These are phyloP conservation scores for Caenorhabditis doughertyi DNA, from an alignment of 2,888 invertebrate species.

Conservation along the genomic window DNA sequence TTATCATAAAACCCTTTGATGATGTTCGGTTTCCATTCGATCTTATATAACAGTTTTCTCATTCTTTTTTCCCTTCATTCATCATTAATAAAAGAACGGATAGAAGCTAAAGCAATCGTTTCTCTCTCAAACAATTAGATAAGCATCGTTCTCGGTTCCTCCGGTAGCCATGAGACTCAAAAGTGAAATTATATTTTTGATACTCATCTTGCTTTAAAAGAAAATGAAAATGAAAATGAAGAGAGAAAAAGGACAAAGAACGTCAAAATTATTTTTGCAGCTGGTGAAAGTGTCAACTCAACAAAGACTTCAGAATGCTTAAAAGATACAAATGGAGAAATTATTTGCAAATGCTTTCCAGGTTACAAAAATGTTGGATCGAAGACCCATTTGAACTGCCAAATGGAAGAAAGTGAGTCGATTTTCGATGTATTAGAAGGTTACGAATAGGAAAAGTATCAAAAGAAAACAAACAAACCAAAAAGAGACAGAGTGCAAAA, in stretches of 20 bases:
- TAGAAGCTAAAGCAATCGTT: conserved; percentile 9
- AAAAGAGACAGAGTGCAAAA: not conserved
- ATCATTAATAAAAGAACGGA: conserved; percentile 39
- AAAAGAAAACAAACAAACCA: not conserved
- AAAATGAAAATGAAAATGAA: conserved; percentile 13
- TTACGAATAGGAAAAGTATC: not conserved
- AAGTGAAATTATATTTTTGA: conserved; percentile 29
- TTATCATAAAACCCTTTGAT: conserved; percentile 1
- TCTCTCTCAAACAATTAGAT: conserved; percentile 13
- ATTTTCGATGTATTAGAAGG: not conserved
- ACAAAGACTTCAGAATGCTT: conserved; percentile 13
- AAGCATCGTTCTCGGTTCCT: conserved; percentile 40
- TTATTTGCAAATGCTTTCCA: conserved; percentile 29
- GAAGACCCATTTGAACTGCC: conserved; percentile 23
- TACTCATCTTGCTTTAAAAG: conserved; percentile 9
- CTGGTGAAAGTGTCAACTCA: conserved; percentile 1
- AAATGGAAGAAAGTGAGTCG: conserved; percentile 28
- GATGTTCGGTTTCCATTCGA: conserved; percentile 20
- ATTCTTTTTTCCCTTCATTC: conserved; percentile 18
- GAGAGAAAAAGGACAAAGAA: not conserved
- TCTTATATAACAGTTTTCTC: conserved; percentile 14
- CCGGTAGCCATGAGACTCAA: conserved; percentile 14
- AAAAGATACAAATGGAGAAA: not conserved
- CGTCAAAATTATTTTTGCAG: conserved; percentile 15
- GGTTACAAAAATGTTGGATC: conserved; percentile 32